Base-by-base conservation (phyloP, 2,113 vertebrate genomes). In the Pampusana beccarii region DNA sequence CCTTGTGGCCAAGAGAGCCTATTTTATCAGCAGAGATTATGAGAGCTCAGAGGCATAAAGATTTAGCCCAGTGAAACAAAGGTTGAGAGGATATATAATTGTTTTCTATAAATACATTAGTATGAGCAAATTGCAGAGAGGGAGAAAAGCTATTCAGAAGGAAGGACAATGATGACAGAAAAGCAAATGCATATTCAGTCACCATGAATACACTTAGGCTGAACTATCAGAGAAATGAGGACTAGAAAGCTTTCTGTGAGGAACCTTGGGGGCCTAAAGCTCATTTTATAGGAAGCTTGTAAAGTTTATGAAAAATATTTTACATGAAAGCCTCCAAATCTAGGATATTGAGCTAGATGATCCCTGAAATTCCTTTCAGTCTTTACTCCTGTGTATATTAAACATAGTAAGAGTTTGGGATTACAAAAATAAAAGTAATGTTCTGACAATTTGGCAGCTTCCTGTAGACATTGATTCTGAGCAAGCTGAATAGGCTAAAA, bases 21-120 rank as follows among this genome's bases (percentile, higher is more conserved):
- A 11, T 71, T 92, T 57, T 73, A 48, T 73, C 50, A 29, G 15
- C 14, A 61, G 24, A 66, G 12, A 70, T 70, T 80, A 58, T 50
- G 23, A 80, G 16, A 75, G 7, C 75, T 77, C 80, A 91, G 67
- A 92, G 21, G 6, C 64, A 57, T 44, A 57, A 83, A 5, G 24
- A 77, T 73, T 88, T 53, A 91, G 75, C 26, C 20, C 38, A 69
- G 23, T 65, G 74, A 95, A 95, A 95, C 40, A 93, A 93, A 88
- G 24, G 25, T 44, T 70, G 33, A 70, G 21, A 83, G 8, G 16
- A 89, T 3, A 75, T 57, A 21, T 58, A 93, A 88, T 86, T 77
- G n/a, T 92, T 89, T 92, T 80, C 93, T 73, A 73, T 77, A 95
- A 92, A 94, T 80, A 88, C 29, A 19, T 80, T 61, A 62, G 11